Percentiles rank a stretch among this genome's conserved stretches.
phyloP scores from a whole-genome alignment of 2,797 vertebrate genomes.

The Ispidina lecontei region DNA sequence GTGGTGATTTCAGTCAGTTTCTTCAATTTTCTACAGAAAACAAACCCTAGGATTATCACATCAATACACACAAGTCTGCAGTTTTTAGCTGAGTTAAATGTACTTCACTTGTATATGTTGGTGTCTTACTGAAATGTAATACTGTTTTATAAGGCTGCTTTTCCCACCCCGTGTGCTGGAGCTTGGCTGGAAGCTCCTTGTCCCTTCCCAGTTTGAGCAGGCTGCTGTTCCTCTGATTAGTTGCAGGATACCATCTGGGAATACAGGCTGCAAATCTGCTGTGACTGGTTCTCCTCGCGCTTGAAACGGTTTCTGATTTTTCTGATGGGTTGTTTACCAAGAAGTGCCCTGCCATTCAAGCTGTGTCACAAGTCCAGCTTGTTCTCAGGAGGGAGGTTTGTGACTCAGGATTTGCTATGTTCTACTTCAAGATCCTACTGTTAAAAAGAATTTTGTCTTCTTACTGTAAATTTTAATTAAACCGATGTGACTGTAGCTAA shows the following conservation, averaged over 20 bases:
- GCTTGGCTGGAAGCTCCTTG: not conserved
- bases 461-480: not conserved
- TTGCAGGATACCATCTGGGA: not conserved
- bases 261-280: not conserved
- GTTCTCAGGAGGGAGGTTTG: not conserved
- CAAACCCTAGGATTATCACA: not conserved
- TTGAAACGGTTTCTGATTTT: not conserved
- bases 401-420: fast-evolving
- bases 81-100: not conserved
- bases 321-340: not conserved
- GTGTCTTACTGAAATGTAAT: not conserved
- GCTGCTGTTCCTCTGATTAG: not conserved
- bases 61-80: not conserved
- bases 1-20: too few relatives aligned
- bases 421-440: not conserved
- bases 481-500: fast-evolving
- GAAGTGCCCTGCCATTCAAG: fast-evolving
- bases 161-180: not conserved
- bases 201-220: not conserved
- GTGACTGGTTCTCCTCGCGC: not conserved
- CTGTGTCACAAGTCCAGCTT: not conserved
- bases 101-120: fast-evolving
- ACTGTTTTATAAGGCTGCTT: too few relatives aligned
- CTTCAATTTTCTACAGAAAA: not conserved
- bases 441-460: not conserved